Evolutionary conservation across 2,113 vertebrate species (phyloP).

Genomic region (Choloepus hoffmanni): DNA sequence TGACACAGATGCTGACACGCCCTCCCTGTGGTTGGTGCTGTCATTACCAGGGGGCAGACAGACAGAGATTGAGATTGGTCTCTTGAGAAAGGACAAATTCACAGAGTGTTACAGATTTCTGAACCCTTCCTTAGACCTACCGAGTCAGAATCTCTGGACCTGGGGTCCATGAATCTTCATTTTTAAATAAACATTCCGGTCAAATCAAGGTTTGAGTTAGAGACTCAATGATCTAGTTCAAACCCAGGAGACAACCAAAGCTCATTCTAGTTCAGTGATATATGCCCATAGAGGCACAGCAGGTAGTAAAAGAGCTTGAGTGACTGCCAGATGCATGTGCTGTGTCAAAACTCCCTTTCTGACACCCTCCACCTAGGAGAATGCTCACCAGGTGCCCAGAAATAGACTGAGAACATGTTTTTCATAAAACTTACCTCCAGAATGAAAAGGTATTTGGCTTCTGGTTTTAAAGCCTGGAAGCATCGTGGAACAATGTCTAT

Average conservation of each 20-base stretch:
- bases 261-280: background rate
- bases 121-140: background rate
- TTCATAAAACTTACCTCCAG: conserved; percentile 33
- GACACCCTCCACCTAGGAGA: background rate
- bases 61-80: background rate
- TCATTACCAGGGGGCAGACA: background rate
- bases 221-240: conserved; percentile 26
- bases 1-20: background rate
- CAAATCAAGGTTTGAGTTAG: conserved; percentile 33
- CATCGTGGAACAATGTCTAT: background rate
- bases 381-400: conserved; percentile 1
- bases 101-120: background rate
- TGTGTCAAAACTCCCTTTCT: background rate
- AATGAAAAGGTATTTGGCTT: background rate
- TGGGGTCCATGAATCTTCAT: conserved; percentile 18
- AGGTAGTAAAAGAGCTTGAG: background rate
- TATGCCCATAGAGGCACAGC: background rate
- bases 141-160: conserved; percentile 14
- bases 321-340: background rate
- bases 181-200: background rate
- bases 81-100: background rate
- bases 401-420: conserved; percentile 21
- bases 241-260: background rate
- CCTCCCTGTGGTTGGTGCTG: background rate
- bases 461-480: conserved; percentile 57